Percentiles rank a stretch among this genome's conserved stretches.
phyloP scores from a whole-genome alignment of 2,113 vertebrate species.

The Lepus europaeus region DNA sequence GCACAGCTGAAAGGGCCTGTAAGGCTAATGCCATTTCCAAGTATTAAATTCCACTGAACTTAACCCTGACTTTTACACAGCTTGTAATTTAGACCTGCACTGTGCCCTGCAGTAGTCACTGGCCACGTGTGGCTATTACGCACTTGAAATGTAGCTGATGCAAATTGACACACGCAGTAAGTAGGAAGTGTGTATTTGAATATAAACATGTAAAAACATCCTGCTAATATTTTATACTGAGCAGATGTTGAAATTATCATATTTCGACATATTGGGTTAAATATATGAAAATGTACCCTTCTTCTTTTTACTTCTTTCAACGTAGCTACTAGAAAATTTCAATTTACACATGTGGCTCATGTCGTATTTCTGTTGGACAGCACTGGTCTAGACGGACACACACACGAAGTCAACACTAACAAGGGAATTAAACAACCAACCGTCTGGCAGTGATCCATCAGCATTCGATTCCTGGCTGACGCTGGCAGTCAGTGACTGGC shows the following conservation, averaged over 20 bases:
- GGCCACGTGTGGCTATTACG: background rate
- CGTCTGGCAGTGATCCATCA: background rate
- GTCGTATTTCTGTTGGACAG: background rate
- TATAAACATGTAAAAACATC: background rate
- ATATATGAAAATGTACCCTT: constrained; percentile 36
- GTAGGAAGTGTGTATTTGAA: background rate
- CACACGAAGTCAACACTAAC: background rate
- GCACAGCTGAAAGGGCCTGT: background rate
- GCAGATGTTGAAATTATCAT: background rate
- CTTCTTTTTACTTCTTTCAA: constrained; percentile 46
- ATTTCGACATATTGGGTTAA: background rate
- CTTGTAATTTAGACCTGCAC: fast-evolving
- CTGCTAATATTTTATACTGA: background rate
- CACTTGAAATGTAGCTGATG: background rate
- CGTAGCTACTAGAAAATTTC: constrained; percentile 5
- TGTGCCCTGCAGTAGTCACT: background rate
- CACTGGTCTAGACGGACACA: background rate
- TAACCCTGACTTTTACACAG: background rate
- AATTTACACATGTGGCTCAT: background rate
- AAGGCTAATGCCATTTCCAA: background rate
- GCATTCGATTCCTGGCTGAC: background rate
- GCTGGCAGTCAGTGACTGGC: background rate
- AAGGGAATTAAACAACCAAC: background rate
- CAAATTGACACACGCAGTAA: background rate
- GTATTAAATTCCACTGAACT: background rate